Conservation (phyloP, 2,888 invertebrate species). For the Dichetophora obliterata region DNA sequence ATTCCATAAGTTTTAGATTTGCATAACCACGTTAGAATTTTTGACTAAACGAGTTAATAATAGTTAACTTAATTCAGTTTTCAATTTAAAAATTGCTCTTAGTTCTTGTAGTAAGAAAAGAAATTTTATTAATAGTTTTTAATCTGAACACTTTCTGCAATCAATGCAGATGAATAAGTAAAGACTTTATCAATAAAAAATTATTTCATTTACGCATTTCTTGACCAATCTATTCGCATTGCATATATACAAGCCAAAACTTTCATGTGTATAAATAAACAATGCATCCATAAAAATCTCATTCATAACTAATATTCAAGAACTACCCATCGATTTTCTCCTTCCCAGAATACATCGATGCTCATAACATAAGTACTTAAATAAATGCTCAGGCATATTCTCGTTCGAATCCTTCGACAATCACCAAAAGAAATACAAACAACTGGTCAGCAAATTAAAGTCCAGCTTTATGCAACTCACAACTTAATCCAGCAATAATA, state of each 20-base stretch:
- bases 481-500: constrained; percentile 38
- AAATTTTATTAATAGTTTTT: too few species aligned
- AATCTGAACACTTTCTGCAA: too few species aligned
- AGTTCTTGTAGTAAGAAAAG: too few species aligned
- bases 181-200: too few species aligned
- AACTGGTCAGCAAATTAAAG: constrained; percentile 59
- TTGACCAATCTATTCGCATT: neutral
- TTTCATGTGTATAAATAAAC: constrained; percentile 16
- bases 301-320: constrained; percentile 31
- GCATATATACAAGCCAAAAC: neutral
- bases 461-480: neutral
- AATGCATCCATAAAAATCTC: constrained; percentile 11
- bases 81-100: too few species aligned
- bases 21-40: too few species aligned
- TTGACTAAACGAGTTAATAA: too few species aligned
- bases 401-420: constrained; percentile 67
- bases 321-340: constrained; percentile 11
- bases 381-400: constrained; percentile 38
- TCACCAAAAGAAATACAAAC: constrained; percentile 67
- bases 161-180: too few species aligned
- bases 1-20: too few species aligned
- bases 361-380: constrained; percentile 21
- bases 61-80: too few species aligned
- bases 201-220: too few species aligned
- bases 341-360: neutral